Conservation (phyloP, 2,797 vertebrate species). For the Melanotaenia trifasciata region DNA sequence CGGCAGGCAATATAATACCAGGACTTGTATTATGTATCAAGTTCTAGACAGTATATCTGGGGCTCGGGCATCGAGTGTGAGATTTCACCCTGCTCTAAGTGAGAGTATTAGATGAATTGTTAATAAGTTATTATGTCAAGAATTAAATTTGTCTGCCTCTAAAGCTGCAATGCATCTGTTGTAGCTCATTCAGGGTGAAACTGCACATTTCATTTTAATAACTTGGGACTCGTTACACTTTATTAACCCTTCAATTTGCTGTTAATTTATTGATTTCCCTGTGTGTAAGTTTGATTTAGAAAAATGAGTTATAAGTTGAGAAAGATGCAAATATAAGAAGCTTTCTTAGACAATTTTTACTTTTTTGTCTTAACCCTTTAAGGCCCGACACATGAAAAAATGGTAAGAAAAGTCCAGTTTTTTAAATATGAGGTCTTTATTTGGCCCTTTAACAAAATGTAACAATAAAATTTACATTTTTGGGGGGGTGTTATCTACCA, state of each 20-base stretch:
- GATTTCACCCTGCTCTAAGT: conserved; percentile 50
- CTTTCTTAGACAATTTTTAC: no score
- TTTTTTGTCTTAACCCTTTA: no score
- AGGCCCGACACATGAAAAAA: no score
- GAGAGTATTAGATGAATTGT: conserved; percentile 40
- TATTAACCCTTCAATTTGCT: not conserved
- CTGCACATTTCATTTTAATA: not conserved
- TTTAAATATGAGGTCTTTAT: no score
- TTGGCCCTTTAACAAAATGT: no score
- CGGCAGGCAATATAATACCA: conserved; percentile 56
- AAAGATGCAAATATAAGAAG: not conserved
- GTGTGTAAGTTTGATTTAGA: not conserved
- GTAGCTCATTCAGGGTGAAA: not conserved
- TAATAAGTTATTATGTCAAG: not conserved
- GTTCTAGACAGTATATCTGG: conserved; percentile 46
- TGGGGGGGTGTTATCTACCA: no score
- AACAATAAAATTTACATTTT: no score
- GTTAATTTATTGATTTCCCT: not conserved
- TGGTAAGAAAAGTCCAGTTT: no score
- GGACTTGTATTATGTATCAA: conserved; percentile 52
- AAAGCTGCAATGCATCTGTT: conserved; percentile 26
- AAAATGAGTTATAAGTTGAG: not conserved
- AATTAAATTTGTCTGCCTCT: conserved; percentile 38
- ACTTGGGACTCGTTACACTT: not conserved
- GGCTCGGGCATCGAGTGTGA: conserved; percentile 37